Conservation (phyloP, 2,888 invertebrate genomes). For the Mimachlamys varia region DNA sequence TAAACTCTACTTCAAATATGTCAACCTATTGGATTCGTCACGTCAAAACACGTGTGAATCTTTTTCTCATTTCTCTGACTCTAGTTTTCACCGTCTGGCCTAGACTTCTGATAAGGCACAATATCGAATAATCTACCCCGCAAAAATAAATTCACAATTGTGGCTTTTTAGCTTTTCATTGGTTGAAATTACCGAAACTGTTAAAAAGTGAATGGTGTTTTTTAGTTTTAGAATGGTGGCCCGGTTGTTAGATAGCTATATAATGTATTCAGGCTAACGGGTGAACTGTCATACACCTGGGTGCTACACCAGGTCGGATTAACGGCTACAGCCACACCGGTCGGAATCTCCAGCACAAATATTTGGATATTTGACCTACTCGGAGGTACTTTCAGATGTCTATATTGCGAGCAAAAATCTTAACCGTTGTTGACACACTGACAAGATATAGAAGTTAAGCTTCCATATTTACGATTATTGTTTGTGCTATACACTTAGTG, state of each 20-base stretch:
- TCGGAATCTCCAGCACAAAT: neutral
- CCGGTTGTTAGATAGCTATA: neutral
- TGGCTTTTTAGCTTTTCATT: constrained; percentile 17
- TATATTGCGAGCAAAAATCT: constrained; percentile 16
- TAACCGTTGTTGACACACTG: constrained; percentile 23
- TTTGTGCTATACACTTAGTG: constrained; percentile 10
- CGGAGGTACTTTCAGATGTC: constrained; percentile 22
- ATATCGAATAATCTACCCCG: neutral
- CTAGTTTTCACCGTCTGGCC: neutral
- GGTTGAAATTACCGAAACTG: constrained; percentile 34
- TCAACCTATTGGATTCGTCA: constrained; percentile 8
- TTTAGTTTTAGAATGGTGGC: neutral
- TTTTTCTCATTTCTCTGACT: constrained; percentile 14
- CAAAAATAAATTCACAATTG: neutral
- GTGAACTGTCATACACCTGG: neutral
- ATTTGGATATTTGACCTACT: constrained; percentile 31
- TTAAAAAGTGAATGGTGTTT: neutral
- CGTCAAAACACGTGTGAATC: constrained; percentile 17
- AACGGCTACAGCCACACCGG: neutral
- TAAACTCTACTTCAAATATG: neutral
- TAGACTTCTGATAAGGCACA: neutral
- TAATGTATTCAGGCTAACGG: neutral
- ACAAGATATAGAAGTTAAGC: constrained; percentile 33
- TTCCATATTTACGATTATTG: constrained; percentile 20
- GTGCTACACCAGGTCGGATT: neutral